These are phyloP conservation scores for Lytechinus pictus DNA, from an alignment of 35 echinoderm and acorn worm species.

Conservation along the genomic window DNA sequence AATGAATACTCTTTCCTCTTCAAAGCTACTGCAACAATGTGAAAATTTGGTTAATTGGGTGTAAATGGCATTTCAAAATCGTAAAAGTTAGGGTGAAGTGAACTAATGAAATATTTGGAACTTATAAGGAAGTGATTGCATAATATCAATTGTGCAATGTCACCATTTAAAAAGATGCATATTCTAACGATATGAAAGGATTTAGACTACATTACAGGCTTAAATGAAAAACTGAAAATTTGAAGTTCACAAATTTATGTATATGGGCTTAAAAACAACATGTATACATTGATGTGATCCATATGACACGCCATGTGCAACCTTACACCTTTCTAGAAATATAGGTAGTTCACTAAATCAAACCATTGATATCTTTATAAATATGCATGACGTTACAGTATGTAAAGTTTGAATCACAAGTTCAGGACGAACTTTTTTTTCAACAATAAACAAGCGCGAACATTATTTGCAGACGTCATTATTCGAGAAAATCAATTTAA, in stretches of 20 bases:
- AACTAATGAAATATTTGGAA: too few relatives aligned
- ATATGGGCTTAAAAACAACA: neutral
- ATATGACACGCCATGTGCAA: neutral
- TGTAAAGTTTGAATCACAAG: neutral
- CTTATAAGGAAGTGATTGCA: too few relatives aligned
- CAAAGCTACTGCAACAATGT: neutral
- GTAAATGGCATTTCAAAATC: too few relatives aligned
- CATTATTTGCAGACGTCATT: too few relatives aligned
- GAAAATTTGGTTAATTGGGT: neutral
- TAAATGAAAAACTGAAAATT: too few relatives aligned
- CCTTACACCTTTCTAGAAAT: neutral
- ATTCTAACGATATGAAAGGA: neutral
- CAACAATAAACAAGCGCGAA: neutral
- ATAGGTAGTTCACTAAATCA: constrained; percentile 5
- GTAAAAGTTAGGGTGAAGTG: too few relatives aligned
- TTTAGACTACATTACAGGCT: too few relatives aligned
- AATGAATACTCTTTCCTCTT: too few relatives aligned
- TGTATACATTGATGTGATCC: neutral
- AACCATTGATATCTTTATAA: neutral
- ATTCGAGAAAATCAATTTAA: neutral
- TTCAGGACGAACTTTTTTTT: neutral
- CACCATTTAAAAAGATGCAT: neutral
- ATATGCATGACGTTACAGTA: neutral
- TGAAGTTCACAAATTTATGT: neutral
- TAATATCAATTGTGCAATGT: too few relatives aligned